Conservation (phyloP, 2,888 invertebrate genomes). For the Corythucha ciliata region DNA sequence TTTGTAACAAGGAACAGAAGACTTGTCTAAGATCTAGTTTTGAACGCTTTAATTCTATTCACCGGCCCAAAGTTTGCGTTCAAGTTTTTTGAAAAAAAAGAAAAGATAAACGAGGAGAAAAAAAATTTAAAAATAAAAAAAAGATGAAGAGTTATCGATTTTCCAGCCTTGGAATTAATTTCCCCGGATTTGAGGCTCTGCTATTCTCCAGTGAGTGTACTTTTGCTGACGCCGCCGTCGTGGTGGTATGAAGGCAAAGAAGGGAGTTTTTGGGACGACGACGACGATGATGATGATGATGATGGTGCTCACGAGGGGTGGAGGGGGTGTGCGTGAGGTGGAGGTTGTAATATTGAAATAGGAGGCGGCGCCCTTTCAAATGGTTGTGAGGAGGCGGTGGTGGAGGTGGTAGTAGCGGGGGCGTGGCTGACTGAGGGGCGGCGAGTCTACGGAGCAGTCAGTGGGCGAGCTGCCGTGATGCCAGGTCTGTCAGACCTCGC, state of each 20-base stretch:
- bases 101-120: background rate
- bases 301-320: background rate
- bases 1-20: too few relatives aligned
- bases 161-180: too few relatives aligned
- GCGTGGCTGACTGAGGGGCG: conserved; percentile 16
- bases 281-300: too few relatives aligned
- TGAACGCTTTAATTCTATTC: background rate
- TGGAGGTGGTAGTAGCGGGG: conserved; percentile 1
- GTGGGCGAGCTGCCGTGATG: conserved; percentile 24
- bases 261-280: too few relatives aligned
- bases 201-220: too few relatives aligned
- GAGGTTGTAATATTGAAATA: background rate
- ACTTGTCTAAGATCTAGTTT: background rate
- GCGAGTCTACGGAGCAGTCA: too few relatives aligned
- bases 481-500: conserved; percentile 22
- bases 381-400: background rate
- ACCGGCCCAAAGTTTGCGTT: background rate
- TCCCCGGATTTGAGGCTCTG: too few relatives aligned
- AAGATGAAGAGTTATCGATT: too few relatives aligned
- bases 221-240: too few relatives aligned
- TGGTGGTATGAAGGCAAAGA: too few relatives aligned
- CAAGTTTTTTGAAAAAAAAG: background rate
- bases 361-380: background rate
- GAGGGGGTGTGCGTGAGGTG: background rate
- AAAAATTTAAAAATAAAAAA: background rate